Conservation (phyloP, 2,888 invertebrate species). For the Zhuqinia jingwanae region DNA sequence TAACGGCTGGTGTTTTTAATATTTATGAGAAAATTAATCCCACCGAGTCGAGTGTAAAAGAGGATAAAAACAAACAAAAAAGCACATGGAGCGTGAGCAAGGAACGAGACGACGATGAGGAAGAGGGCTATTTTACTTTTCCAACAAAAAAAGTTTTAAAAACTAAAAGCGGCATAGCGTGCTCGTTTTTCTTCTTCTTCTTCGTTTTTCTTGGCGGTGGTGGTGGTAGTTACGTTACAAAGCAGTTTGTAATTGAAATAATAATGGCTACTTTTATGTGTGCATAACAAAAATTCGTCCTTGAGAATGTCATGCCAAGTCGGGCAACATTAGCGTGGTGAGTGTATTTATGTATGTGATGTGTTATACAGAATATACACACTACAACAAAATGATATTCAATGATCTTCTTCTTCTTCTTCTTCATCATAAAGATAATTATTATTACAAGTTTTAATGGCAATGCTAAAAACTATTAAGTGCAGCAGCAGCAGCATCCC, state of each 20-base stretch:
- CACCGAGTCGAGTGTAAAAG: background rate
- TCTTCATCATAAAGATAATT: no score
- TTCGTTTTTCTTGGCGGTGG: no score
- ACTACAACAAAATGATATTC: no score
- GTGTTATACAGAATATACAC: no score
- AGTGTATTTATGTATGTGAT: no score
- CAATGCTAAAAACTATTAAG: constrained; percentile 62
- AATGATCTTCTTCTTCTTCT: no score
- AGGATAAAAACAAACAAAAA: constrained; percentile 31
- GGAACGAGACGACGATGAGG: no score
- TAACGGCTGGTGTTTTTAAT: constrained; percentile 56
- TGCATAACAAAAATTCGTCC: constrained; percentile 44
- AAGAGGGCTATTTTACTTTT: background rate
- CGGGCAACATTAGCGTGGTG: no score
- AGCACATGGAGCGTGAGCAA: constrained; percentile 13
- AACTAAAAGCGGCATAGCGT: background rate
- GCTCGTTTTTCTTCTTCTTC: background rate
- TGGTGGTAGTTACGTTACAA: no score
- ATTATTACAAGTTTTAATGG: background rate
- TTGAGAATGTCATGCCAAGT: constrained; percentile 35
- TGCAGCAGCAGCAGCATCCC: constrained; percentile 20
- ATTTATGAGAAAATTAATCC: constrained; percentile 55
- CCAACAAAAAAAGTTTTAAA: constrained; percentile 23
- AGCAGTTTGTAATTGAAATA: constrained; percentile 17
- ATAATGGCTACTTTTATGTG: constrained; percentile 11